phyloP scores from a whole-genome alignment of 2,797 vertebrate genomes.

The Pteropus rufus region DNA sequence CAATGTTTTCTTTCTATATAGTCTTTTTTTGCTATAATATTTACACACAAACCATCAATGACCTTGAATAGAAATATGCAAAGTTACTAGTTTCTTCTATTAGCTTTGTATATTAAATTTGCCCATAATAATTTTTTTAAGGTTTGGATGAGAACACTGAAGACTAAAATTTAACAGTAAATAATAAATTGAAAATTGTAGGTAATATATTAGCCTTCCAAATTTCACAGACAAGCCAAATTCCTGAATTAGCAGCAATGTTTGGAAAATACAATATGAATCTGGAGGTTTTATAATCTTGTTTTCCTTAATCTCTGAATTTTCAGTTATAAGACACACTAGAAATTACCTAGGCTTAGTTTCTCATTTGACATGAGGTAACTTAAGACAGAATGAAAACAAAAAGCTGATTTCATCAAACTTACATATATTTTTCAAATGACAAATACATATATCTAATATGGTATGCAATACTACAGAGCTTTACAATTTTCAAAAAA shows the following conservation, averaged over 20 bases:
- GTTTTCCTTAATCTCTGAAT: slow-evolving; percentile 7
- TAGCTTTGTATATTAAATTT: neutral
- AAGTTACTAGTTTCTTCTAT: slow-evolving; percentile 10
- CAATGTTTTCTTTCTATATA: neutral
- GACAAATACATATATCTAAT: neutral
- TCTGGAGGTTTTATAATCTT: neutral
- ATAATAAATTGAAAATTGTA: slow-evolving; percentile 21
- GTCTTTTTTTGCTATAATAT: neutral
- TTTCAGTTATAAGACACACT: neutral
- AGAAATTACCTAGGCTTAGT: neutral
- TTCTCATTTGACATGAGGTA: slow-evolving; percentile 22
- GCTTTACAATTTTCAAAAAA: neutral
- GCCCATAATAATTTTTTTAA: slow-evolving; percentile 15
- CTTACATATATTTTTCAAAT: neutral
- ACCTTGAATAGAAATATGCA: neutral
- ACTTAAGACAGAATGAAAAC: neutral
- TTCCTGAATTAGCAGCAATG: neutral
- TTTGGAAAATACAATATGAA: neutral
- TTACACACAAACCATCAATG: neutral
- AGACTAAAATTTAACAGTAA: slow-evolving; percentile 19
- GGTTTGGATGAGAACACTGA: slow-evolving; percentile 20
- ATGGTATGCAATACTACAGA: neutral
- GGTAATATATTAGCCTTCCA: neutral
- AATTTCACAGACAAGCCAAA: slow-evolving; percentile 20
- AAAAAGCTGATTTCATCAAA: neutral